These are phyloP conservation scores for Anabacerthia variegaticeps DNA, from an alignment of 2,797 vertebrate genomes.

Conservation along the genomic window DNA sequence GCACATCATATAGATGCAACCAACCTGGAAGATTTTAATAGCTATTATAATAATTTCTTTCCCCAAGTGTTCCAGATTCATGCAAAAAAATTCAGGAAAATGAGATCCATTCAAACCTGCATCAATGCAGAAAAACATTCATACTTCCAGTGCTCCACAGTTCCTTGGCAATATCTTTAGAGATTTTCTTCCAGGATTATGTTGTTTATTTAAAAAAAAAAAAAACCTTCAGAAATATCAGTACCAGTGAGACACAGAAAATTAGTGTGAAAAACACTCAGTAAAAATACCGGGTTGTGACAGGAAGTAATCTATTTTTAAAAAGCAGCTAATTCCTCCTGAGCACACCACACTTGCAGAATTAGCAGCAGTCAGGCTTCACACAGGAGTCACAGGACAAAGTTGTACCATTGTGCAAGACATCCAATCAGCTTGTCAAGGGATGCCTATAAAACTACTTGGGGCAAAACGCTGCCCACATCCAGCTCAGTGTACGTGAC, in stretches of 20 bases:
- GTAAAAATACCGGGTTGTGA: background rate
- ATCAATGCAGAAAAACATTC: background rate
- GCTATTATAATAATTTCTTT: background rate
- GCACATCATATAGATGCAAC: accelerated
- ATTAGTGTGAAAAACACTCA: background rate
- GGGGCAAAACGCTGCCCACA: background rate
- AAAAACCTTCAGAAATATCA: background rate
- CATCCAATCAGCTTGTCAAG: accelerated
- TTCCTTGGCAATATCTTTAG: background rate
- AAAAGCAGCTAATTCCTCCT: slow-evolving; percentile 32
- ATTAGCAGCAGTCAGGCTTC: background rate
- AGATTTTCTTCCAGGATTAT: background rate
- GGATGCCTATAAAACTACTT: slow-evolving; percentile 7
- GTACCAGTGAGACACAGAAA: background rate
- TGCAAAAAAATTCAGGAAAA: background rate
- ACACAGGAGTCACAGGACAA: background rate
- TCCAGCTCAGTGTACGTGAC: background rate
- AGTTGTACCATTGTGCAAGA: background rate
- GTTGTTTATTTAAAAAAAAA: background rate
- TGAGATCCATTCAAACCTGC: background rate
- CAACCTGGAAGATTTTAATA: background rate
- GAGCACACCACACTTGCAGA: background rate
- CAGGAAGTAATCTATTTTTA: slow-evolving; percentile 29
- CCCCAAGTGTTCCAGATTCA: background rate
- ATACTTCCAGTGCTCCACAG: background rate